phyloP scores from a whole-genome alignment of 2,888 invertebrate species.

The Eupithecia subumbrata region DNA sequence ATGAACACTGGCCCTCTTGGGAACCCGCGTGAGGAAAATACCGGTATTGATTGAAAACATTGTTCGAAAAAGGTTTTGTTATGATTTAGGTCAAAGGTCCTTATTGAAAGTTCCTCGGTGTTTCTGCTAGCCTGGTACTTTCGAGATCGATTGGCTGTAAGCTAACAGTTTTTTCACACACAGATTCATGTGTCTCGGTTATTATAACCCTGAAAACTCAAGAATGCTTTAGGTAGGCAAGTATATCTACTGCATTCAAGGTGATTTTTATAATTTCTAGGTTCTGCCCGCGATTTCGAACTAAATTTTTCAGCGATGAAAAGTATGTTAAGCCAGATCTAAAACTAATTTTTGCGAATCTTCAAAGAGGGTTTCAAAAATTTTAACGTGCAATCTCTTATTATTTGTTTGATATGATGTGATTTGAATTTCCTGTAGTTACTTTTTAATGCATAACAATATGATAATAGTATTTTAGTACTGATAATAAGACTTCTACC shows the following conservation, averaged over 20 bases:
- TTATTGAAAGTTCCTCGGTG: conserved; percentile 6
- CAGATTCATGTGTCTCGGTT: not conserved
- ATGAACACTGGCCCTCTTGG: conserved; percentile 55
- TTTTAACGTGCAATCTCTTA: not conserved
- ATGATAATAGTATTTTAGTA: not conserved
- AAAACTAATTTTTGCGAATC: not conserved
- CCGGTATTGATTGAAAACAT: conserved; percentile 58
- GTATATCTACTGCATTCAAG: not conserved
- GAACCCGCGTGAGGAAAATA: conserved; percentile 54
- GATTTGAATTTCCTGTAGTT: not conserved
- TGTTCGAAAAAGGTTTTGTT: conserved; percentile 25
- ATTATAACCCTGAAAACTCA: not conserved
- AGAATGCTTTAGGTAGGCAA: too few relatives aligned
- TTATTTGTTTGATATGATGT: not conserved
- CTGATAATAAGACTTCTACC: not conserved
- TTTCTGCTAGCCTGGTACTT: conserved; percentile 2
- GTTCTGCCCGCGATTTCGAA: not conserved
- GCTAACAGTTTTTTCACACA: not conserved
- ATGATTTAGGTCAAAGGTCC: conserved; percentile 26
- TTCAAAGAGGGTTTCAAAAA: too few relatives aligned
- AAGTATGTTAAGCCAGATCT: too few relatives aligned
- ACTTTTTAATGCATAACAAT: not conserved
- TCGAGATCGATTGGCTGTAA: not conserved
- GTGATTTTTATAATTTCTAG: not conserved
- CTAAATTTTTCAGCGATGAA: too few relatives aligned